Base-by-base conservation (phyloP, 2,888 invertebrate species). In the Drosophila aldrichi region DNA sequence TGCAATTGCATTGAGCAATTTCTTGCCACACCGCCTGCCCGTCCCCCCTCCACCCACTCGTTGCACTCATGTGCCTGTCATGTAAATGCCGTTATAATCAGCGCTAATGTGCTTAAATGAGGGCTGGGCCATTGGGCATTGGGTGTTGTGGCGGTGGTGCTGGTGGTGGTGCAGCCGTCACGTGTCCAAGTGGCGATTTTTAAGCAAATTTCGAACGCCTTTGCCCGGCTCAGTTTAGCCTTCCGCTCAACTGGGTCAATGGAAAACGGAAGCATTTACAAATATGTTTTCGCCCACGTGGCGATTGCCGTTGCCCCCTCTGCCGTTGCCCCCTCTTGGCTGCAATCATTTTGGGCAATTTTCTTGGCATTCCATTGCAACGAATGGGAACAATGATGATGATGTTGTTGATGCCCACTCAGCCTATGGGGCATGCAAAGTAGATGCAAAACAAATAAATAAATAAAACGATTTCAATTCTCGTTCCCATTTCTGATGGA, bases 71-170 rank as follows among this genome's bases (percentile, higher is more conserved):
- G 25, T 4, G 25, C 36, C 41, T 70, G 75, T 75, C 78, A 79
- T 79, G 84, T 76, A 86, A 86, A 85, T 86, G 79, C 76, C 74
- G 60, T 86, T 88, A 88, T 85, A 85, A 86, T 85, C 81, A 79
- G 67, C 82, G 72, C 83, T 85, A 85, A 85, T 85, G 86, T 80
- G 88, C 86, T 85, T 85, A 88, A 88, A 77, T 70, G 59, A 68
- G 69, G 64, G 40, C 59, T 63, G 52, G 68, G 44, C 51, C 51
- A 36, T 22, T 46, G 29, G 38, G 38, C 25, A 22, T 18, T 49
- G 44, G 22, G 41, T 10, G 8, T 7, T 6, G 20, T n/a, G 18
- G 14, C 18, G 14, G 32, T 51, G 0, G 51, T 22, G 32, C 18
- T 49, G 36, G 29, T 29, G 29, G 38, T 52, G 57, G 49, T 54